Base-by-base conservation (phyloP, 2,797 vertebrate species). In the Botia almorhae region DNA sequence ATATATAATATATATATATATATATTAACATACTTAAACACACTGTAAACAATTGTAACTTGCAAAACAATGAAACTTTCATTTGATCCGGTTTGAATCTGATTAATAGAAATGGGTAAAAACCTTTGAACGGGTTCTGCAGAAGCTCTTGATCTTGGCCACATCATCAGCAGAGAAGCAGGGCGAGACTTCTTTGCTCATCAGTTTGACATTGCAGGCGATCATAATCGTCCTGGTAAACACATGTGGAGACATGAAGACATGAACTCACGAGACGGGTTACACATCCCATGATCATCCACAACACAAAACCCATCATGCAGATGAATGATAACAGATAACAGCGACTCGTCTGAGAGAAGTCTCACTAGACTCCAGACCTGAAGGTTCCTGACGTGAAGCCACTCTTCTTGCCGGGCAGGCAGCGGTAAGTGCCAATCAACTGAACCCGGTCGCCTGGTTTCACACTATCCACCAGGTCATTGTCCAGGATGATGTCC, bases 371-470 rank as follows among this genome's bases (percentile, higher is more conserved):
- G 7, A 0, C 5, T 78, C 85, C 87, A n/a, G n/a, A 99, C 98
- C 97, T 96, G 92, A 99, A 99, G 0, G 96, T 97, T 12, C 96
- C 98, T 0, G 97, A 98, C 3, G 98, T 99, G 86, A 96, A 99
- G 1, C 98, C 97, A 0, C 95, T 96, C 78, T 96, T 96, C 93
- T 99, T 99, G 4, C 95, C 95, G 0, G 98, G 98, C 83, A 99
- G 93, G 84, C 98, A 99, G 84, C 97, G 97, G 87, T 97, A 99
- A 0, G 96, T 99, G 0, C 98, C 98, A 0, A 99, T 87, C 60
- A 98, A 93, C 91, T 99, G 98, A 50, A 97, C 91, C 0, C 98
- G 83, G 89, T 99, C 98, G 3, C 98, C 98, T 0, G 98, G 98
- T 83, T 99, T 99, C 68, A 96, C 93, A 51, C 75, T 61, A 48